Conservation (phyloP, 2,797 vertebrate genomes). For the Distichodus sexfasciatus region DNA sequence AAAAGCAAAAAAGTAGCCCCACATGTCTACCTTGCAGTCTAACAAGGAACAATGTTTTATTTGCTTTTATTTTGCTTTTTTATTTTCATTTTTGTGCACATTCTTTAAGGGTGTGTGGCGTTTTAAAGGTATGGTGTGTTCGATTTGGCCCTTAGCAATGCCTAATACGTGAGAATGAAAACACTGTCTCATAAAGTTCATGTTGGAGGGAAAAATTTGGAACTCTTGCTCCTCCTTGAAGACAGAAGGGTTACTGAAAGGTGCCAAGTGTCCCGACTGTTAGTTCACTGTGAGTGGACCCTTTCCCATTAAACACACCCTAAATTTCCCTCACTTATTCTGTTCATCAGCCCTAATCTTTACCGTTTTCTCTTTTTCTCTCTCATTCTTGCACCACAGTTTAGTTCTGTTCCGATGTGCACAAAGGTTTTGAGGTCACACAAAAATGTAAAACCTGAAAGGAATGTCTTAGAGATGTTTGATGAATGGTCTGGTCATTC, state of each 20-base stretch:
- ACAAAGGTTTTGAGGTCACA: not conserved
- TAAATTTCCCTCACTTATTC: not conserved
- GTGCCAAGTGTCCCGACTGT: conserved; percentile 1
- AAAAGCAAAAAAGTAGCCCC: conserved; percentile 42
- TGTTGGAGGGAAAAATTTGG: not conserved
- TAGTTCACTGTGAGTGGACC: not conserved
- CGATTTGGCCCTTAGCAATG: conserved; percentile 51
- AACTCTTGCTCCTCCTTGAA: conserved; percentile 41
- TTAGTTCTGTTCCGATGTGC: not conserved
- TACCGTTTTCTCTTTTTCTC: not conserved
- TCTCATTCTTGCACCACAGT: not conserved
- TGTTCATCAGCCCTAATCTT: not conserved
- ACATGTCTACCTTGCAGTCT: conserved; percentile 71
- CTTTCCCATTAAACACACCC: not conserved
- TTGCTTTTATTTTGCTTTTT: conserved; percentile 45
- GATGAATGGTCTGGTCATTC: not conserved
- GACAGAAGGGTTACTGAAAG: conserved; percentile 16
- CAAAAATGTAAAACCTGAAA: conserved; percentile 26
- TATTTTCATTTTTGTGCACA: conserved; percentile 44
- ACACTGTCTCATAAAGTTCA: conserved; percentile 7
- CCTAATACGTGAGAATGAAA: conserved; percentile 49
- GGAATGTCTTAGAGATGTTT: conserved; percentile 3
- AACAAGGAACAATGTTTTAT: conserved; percentile 71
- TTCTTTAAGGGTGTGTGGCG: conserved; percentile 51
- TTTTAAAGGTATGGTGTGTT: conserved; percentile 51